These are phyloP conservation scores for Pantala flavescens DNA, from an alignment of 1,140 invertebrate species.

Conservation along the genomic window DNA sequence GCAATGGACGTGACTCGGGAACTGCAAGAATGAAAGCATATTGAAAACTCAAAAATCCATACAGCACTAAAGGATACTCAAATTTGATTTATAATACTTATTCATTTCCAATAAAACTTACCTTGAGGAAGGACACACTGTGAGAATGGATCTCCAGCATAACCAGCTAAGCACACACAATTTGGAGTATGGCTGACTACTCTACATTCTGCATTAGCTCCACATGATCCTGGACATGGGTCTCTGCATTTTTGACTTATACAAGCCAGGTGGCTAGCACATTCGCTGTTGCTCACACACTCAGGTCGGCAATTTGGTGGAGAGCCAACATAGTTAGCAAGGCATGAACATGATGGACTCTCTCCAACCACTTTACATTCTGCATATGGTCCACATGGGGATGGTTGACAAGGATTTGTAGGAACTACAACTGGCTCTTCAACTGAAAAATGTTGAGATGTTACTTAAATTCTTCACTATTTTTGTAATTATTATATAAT, in stretches of 20 bases:
- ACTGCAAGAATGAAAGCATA: background rate
- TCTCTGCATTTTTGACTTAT: constrained; percentile 30
- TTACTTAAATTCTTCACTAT: background rate
- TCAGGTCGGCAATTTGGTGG: constrained; percentile 30
- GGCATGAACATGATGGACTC: constrained; percentile 26
- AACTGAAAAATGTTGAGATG: constrained; percentile 28
- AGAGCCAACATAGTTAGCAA: constrained; percentile 28
- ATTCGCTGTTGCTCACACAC: constrained; percentile 30
- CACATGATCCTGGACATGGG: constrained; percentile 33
- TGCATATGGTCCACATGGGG: constrained; percentile 60
- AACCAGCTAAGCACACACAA: constrained; percentile 33
- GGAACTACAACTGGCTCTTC: constrained; percentile 34
- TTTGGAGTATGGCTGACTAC: constrained; percentile 33
- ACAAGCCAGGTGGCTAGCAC: constrained; percentile 26
- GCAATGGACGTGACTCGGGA: constrained; percentile 20
- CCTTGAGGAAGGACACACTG: constrained; percentile 17
- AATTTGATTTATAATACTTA: background rate
- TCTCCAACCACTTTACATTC: constrained; percentile 48
- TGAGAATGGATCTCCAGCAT: constrained; percentile 34
- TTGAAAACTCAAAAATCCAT: background rate
- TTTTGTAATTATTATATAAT: too few relatives aligned
- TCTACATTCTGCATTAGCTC: constrained; percentile 32
- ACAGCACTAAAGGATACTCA: background rate
- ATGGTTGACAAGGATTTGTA: constrained; percentile 51
- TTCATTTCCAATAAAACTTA: background rate